These are phyloP conservation scores for Salmo trutta DNA, from an alignment of 2,797 vertebrate genomes.

Conservation along the genomic window DNA sequence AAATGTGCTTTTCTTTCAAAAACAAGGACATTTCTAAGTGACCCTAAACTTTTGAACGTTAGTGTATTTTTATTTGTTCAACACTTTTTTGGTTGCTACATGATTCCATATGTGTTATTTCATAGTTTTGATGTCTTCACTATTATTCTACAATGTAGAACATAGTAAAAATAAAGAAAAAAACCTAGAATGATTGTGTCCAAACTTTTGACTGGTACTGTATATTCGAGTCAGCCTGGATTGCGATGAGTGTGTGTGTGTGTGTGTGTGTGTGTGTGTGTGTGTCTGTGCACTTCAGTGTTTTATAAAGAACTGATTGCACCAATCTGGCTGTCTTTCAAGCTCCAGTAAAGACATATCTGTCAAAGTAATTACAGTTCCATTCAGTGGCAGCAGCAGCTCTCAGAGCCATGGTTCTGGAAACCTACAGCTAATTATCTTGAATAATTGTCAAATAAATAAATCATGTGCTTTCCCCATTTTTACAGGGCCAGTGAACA, in stretches of 20 bases:
- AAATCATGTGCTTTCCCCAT: slow-evolving; percentile 19
- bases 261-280: too few species aligned
- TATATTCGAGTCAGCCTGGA: not conserved
- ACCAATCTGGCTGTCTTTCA: slow-evolving; percentile 49
- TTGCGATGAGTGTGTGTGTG: not conserved
- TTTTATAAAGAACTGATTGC: slow-evolving; percentile 29
- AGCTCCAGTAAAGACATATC: slow-evolving; percentile 45
- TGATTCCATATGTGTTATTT: too few species aligned
- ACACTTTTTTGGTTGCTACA: too few species aligned
- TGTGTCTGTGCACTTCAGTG: slow-evolving; percentile 12
- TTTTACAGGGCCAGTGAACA: not conserved
- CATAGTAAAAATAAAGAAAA: too few species aligned
- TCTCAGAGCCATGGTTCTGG: slow-evolving; percentile 30
- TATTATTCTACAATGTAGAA: too few species aligned
- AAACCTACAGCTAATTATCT: slow-evolving; percentile 60
- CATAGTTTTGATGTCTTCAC: too few species aligned
- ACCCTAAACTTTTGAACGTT: too few species aligned
- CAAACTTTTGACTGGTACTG: too few species aligned
- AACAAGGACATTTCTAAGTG: too few species aligned
- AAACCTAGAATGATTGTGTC: too few species aligned
- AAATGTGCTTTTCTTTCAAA: too few species aligned
- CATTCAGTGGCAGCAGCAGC: slow-evolving; percentile 43
- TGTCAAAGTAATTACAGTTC: slow-evolving; percentile 63
- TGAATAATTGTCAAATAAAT: slow-evolving; percentile 60
- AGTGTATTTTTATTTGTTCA: too few species aligned